Evolutionary conservation across 2,113 vertebrate genomes (phyloP).

Genomic region (Platysteira castanea): DNA sequence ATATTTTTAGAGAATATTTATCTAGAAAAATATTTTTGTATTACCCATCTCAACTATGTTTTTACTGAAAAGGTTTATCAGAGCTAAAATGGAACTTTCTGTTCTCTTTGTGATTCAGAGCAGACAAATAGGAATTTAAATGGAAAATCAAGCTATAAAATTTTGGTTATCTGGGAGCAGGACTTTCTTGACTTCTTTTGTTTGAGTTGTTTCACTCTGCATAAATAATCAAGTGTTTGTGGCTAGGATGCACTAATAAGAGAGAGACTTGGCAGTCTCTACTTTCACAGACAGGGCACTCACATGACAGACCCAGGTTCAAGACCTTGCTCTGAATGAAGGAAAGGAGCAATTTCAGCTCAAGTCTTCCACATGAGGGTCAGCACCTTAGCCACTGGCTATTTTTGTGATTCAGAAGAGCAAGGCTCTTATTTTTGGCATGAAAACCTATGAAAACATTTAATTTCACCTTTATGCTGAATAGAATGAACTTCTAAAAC

Average conservation of each 20-base stretch:
- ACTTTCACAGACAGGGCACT: background rate
- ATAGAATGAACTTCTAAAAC: background rate
- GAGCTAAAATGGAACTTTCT: background rate
- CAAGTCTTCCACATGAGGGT: background rate
- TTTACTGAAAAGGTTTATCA: background rate
- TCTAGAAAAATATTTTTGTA: background rate
- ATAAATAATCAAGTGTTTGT: background rate
- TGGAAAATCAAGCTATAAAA: background rate
- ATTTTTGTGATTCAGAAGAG: background rate
- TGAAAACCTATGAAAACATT: background rate
- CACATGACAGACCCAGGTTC: background rate
- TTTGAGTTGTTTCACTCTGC: background rate
- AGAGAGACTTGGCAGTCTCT: background rate
- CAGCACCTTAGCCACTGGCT: constrained; percentile 8
- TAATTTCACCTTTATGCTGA: background rate
- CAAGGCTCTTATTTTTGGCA: background rate
- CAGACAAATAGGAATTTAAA: background rate
- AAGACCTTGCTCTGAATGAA: constrained; percentile 15
- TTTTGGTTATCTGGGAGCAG: background rate
- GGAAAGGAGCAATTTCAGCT: constrained; percentile 13
- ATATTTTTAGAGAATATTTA: background rate
- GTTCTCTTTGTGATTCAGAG: background rate
- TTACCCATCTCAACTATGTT: background rate
- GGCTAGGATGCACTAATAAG: background rate
- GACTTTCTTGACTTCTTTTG: background rate